Evolutionary conservation across 92 coral and sea anemone genomes (phyloP).

Genomic region (Parazoanthus swiftii): DNA sequence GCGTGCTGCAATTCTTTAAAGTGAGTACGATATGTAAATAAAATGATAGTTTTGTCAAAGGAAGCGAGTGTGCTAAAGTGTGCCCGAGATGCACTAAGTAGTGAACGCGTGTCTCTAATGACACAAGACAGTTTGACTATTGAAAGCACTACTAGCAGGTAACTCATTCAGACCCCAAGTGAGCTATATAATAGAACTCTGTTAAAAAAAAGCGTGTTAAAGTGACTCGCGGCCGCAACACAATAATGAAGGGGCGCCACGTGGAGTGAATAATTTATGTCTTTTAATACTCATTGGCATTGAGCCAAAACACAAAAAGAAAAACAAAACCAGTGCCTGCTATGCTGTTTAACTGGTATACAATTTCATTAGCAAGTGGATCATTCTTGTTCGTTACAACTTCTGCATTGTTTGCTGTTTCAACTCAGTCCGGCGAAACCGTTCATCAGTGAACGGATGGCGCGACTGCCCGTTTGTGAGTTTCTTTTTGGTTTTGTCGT

Average conservation of each 20-base stretch:
- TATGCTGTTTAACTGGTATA: not conserved
- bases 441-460: no score
- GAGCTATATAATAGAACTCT: not conserved
- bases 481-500: no score
- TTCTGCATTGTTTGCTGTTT: not conserved
- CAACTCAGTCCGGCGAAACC: not conserved
- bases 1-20: no score
- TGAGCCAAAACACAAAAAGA: not conserved
- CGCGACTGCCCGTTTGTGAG: no score
- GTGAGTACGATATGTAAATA: no score
- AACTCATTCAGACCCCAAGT: not conserved
- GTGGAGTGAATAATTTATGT: constrained; percentile 15
- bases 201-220: not conserved
- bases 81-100: not conserved
- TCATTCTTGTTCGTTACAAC: not conserved
- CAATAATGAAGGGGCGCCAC: not conserved
- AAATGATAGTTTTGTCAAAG: no score
- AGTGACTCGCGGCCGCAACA: not conserved
- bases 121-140: not conserved
- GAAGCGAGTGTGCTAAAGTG: not conserved
- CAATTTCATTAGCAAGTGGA: not conserved
- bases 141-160: not conserved
- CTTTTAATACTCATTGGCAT: not conserved
- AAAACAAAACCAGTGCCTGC: not conserved
- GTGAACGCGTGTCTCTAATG: not conserved